These are phyloP conservation scores for Odontamblyopus rebecca DNA, from an alignment of 2,797 vertebrate genomes.

Conservation along the genomic window DNA sequence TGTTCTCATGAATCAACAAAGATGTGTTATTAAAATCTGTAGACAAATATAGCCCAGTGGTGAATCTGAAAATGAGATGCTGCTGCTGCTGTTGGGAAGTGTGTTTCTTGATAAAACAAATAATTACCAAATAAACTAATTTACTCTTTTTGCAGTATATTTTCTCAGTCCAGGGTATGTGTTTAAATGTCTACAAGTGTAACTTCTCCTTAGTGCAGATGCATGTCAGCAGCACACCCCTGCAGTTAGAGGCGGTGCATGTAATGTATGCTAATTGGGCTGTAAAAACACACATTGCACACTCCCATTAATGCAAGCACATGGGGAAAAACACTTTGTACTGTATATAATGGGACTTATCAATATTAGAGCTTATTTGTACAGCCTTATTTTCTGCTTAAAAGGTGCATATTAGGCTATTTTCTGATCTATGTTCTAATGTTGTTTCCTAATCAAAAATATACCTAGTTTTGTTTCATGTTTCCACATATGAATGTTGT, in stretches of 20 bases:
- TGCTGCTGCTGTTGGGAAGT: conserved; percentile 17
- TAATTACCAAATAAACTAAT: neutral
- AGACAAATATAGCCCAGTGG: conserved; percentile 53
- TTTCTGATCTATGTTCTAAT: no score
- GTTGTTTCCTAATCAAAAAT: no score
- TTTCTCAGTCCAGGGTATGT: neutral
- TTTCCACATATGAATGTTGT: no score
- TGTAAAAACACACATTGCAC: neutral
- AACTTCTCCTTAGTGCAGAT: neutral
- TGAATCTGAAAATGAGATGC: conserved; percentile 37
- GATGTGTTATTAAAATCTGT: conserved; percentile 47
- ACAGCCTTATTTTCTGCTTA: neutral
- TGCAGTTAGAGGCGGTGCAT: neutral
- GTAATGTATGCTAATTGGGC: conserved; percentile 9
- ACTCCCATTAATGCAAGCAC: neutral
- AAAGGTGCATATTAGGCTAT: no score
- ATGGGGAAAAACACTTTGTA: neutral
- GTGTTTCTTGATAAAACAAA: neutral
- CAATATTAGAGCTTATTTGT: no score
- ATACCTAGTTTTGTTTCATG: no score
- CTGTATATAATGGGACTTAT: neutral
- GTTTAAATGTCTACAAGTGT: neutral
- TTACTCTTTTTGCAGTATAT: neutral
- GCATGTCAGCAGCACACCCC: neutral
- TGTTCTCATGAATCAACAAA: conserved; percentile 18